Evolutionary conservation across 2,888 invertebrate genomes (phyloP).

Genomic region (Drosophila longiperda): DNA sequence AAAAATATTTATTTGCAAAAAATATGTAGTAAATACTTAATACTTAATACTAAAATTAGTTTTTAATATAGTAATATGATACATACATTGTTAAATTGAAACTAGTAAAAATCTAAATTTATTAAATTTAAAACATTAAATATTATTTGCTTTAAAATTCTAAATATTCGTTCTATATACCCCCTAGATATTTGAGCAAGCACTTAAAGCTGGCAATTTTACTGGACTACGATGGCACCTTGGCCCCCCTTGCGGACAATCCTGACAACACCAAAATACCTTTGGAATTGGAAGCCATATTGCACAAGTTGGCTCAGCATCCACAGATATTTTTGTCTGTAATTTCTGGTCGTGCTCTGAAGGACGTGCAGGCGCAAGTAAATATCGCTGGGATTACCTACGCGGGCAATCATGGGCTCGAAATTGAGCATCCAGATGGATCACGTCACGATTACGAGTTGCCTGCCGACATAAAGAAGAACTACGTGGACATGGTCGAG

Average conservation of each 20-base stretch:
- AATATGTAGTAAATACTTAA: no score
- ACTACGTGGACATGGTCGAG: conserved; percentile 87
- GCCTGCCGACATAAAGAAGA: conserved; percentile 88
- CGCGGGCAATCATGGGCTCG: conserved; percentile 91
- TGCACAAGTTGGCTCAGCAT: conserved; percentile 88
- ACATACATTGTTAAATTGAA: background rate
- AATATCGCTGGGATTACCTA: conserved; percentile 87
- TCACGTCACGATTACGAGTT: conserved; percentile 90
- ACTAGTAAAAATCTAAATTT: background rate
- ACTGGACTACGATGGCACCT: conserved; percentile 91
- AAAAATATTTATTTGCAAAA: background rate
- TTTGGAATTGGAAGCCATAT: conserved; percentile 88
- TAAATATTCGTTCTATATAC: no score
- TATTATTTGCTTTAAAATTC: background rate
- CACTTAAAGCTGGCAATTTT: conserved; percentile 88
- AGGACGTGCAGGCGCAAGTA: conserved; percentile 89
- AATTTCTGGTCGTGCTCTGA: conserved; percentile 89
- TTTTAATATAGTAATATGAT: background rate
- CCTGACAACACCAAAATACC: conserved; percentile 90
- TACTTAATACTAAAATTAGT: background rate
- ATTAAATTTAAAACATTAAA: background rate
- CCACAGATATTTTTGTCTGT: conserved; percentile 90
- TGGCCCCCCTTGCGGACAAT: conserved; percentile 90
- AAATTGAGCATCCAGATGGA: conserved; percentile 90
- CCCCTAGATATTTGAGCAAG: conserved; percentile 85